Evolutionary conservation across 2,888 invertebrate species (phyloP), one percentile per base, ranked within the genome.

Genomic region (Parascotia fuliginaria): DNA sequence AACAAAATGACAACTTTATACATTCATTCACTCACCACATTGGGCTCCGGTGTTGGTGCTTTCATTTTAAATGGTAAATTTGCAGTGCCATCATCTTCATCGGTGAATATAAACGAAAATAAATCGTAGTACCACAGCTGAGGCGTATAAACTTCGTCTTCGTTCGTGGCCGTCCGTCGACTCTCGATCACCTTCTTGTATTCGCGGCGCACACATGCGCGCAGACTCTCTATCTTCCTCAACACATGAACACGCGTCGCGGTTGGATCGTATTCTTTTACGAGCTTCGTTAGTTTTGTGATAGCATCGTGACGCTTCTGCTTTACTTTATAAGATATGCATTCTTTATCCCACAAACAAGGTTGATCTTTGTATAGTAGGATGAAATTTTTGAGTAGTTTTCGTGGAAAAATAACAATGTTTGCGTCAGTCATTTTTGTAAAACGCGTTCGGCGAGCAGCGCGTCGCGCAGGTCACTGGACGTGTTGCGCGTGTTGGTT

Each of bases 211-310:
- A 87, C 84, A 60, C 90, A 89, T 5, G 90, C 88, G 22, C 90
- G 81, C 54, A 91, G 60, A 61, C 89, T 90, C 66, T 90, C 90
- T 29, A 91, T 88, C 68, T 90, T 90, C 42, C 89, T 77, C 60
- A 89, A 57, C 3, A 90, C 82, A 41, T 89, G 89, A 2, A 89
- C 89, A 31, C 85, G 73, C 0, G 89, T 89, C 13, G 88, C 89
- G 6, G 73, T 77, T 11, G 84, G 76, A 28, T 89, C 87, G 48
- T 81, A 83, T 41, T 83, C 74, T 47, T 87, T 87, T 0, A 89
- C 84, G 9, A 90, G 61, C 16, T 77, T 67, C 0, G 89, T 89
- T 38, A 91, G 55, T 59, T 80, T 81, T 0, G 84, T 77, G 9
- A 89, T 70, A 0, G 88, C 90, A 11, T 85, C 82, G 43, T 87